Conservation (phyloP, 2,888 invertebrate species). For the Vesta saturnalis region DNA sequence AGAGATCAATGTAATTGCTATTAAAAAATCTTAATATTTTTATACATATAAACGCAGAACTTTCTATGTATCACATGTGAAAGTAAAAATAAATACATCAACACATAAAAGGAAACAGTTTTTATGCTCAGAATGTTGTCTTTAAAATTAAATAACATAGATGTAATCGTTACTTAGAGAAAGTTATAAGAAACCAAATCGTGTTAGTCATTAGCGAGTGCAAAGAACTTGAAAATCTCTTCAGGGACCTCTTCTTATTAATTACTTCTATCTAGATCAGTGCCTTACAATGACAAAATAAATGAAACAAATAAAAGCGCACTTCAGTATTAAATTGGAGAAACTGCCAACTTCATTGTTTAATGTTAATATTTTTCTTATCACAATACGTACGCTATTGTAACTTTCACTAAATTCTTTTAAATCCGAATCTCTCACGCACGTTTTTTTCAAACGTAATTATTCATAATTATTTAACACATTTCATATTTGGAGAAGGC, state of each 20-base stretch:
- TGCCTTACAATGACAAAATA: neutral
- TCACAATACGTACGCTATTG: neutral
- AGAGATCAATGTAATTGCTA: neutral
- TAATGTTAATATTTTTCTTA: no score
- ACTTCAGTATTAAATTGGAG: neutral
- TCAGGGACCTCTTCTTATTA: neutral
- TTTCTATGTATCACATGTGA: conserved; percentile 7
- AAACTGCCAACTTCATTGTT: neutral
- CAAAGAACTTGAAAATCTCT: conserved; percentile 6
- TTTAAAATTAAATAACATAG: conserved; percentile 14
- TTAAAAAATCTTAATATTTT: no score
- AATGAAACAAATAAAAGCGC: neutral
- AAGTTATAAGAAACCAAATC: conserved; percentile 9
- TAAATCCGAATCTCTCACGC: neutral
- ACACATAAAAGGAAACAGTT: conserved; percentile 11
- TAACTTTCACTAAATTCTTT: neutral
- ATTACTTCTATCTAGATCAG: neutral
- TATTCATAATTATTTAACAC: no score
- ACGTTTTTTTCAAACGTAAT: no score
- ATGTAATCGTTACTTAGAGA: conserved; percentile 13
- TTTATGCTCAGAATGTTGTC: conserved; percentile 12
- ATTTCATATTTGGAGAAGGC: no score
- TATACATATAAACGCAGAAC: neutral
- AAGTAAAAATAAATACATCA: conserved; percentile 11
- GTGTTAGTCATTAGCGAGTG: neutral